Evolutionary conservation across 2,113 vertebrate genomes (phyloP), one percentile per base, ranked within the genome.

Genomic region (Trematomus loennbergii): DNA sequence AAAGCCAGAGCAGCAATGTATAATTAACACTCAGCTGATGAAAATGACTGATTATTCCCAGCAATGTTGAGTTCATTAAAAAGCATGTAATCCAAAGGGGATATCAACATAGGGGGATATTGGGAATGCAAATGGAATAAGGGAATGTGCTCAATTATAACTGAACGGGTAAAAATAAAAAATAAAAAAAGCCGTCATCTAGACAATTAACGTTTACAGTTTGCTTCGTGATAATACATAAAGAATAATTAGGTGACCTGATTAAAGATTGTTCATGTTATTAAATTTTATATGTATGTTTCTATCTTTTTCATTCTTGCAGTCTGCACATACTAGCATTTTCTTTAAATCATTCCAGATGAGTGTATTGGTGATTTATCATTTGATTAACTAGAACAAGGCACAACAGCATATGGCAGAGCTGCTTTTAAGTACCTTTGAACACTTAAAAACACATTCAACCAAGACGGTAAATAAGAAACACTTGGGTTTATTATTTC

Each of bases 21-120:
- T 89, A 86, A 94, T 93, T 87, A 92, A 87, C 83, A 88, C 80
- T 87, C 81, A 89, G 76, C 78, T 79, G 15, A 68, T 53, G 69
- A 84, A 90, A 92, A 88, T 84, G 45, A 81, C 67, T 68, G 90
- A 93, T 92, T 91, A 91, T 81, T 87, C 75, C 80, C 75, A 50
- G 22, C 53, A 54, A 77, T 79, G 78, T 48, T 59, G 76, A 87
- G 67, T 89, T 94, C 81, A 93, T 92, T 93, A 91, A 85, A 84
- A 83, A 72, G 15, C 55, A 43, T 86, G 89, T 90, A 91, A 91
- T 92, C 85, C 83, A 59, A 73, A 40, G 78, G 75, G 74, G 57
- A 83, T 78, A 81, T 86, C 87, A 92, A 81, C 76, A 66, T 57
- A 46, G 46, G 82, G 54, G 50, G 46, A 75, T 80, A 81, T 71